phyloP scores from a whole-genome alignment of 37 sponge, comb jelly and placozoan genomes.

The Diacarnus erythraeanus region DNA sequence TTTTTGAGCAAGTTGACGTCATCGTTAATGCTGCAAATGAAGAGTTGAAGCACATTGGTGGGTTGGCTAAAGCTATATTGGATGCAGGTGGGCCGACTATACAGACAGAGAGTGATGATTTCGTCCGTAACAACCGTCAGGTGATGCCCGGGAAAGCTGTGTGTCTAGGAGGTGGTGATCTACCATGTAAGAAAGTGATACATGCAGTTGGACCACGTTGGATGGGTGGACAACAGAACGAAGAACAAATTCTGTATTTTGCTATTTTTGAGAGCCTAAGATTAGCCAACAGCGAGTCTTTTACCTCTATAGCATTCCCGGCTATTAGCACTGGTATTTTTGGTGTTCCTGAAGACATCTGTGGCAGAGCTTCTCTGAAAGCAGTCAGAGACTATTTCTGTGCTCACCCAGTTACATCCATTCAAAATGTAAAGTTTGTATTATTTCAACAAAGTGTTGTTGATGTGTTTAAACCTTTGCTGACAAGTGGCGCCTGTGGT shows the following conservation, averaged over 20 bases:
- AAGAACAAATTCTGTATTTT: conserved; percentile 33
- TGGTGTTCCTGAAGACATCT: conserved; percentile 56
- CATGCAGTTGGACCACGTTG: conserved; percentile 84
- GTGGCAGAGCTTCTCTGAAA: conserved; percentile 50
- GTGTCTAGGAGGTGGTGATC: conserved; percentile 58
- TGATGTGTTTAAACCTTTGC: not conserved
- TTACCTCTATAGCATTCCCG: conserved; percentile 64
- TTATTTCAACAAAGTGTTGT: conserved; percentile 3
- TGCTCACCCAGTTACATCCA: not conserved
- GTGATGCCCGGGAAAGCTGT: conserved; percentile 59
- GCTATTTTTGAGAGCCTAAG: conserved; percentile 26
- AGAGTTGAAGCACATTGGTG: conserved; percentile 67
- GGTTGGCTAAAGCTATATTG: conserved; percentile 71
- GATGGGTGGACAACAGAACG: conserved; percentile 40
- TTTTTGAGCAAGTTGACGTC: conserved; percentile 58
- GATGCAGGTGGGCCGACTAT: conserved; percentile 69
- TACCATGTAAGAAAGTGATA: conserved; percentile 71
- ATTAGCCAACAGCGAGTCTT: conserved; percentile 22
- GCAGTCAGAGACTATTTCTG: conserved; percentile 49
- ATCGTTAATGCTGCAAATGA: conserved; percentile 89
- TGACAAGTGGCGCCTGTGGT: not conserved
- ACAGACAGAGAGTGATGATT: conserved; percentile 57
- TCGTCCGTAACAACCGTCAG: conserved; percentile 31
- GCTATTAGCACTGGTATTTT: conserved; percentile 75
- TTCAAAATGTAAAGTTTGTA: conserved; percentile 41